These are phyloP conservation scores for Epinephelus lanceolatus DNA, from an alignment of 2,113 vertebrate genomes.

Conservation along the genomic window DNA sequence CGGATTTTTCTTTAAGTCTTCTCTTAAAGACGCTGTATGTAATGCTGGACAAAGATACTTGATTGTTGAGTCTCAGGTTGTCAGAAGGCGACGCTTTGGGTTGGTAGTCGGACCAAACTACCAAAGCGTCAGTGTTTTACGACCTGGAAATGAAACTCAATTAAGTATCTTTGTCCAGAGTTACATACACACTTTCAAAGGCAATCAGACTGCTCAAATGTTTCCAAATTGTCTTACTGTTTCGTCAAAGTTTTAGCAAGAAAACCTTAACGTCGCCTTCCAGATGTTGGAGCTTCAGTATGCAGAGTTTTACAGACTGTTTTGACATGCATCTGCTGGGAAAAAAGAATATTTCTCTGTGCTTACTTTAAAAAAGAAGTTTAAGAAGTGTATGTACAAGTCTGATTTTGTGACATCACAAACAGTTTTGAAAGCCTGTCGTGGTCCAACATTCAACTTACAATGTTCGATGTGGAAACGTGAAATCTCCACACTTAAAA, in stretches of 20 bases:
- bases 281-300: background rate
- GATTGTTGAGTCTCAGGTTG: no score
- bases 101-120: no score
- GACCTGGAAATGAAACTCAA: no score
- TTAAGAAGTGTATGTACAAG: accelerated
- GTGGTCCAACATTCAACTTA: background rate
- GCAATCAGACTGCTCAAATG: background rate
- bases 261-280: background rate
- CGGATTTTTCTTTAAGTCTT: background rate
- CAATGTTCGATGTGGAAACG: background rate
- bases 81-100: no score
- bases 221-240: no score
- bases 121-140: no score
- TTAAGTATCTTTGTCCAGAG: no score
- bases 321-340: background rate
- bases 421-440: background rate
- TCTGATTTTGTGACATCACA: background rate
- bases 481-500: background rate
- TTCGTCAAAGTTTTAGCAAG: background rate
- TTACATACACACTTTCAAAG: background rate
- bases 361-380: background rate
- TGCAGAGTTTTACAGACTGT: background rate
- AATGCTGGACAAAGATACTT: no score
- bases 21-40: no score
- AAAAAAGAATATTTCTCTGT: background rate